Evolutionary conservation across 2,113 vertebrate species (phyloP), one percentile per base, ranked within the genome.

Genomic region (Diphyllodes magnificus): DNA sequence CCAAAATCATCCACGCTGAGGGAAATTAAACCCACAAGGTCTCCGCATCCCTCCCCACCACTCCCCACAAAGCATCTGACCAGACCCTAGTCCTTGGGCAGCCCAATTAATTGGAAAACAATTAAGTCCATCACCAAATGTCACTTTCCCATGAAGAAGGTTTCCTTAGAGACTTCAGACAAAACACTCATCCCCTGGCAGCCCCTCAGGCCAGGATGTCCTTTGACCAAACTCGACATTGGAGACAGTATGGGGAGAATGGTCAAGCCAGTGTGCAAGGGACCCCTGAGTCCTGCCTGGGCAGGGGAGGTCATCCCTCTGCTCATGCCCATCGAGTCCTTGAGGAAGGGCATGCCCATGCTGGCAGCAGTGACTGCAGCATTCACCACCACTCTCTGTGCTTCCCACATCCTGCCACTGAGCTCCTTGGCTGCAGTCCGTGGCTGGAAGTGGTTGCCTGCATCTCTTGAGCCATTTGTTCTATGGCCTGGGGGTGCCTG

Each of bases 161-260:
- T 50, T 86, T 93, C 78, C 87, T 88, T 70, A 70, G 59, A 85
- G 82, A 86, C 39, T 33, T 47, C 82, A 94, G 80, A 89, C 53
- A 76, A 85, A 94, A 92, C 69, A 45, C 33, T 75, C 1, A 4
- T 40, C 8, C 57, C 63, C 75, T 44, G 47, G 51, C 75, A 91
- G 59, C 13, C 25, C 18, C 50, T 76, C 54, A 40, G 0, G 3
- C 22, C 40, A 79, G 33, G 31, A 82, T 45, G 50, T 8, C 49
- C 57, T 87, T 65, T 45, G 39, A 70, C 69, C 6, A 2, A 86
- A 49, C 63, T 17, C 0, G 5, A 13, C 4, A 3, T 0, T 40
- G 47, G 40, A 37, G 57, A 84, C 12, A 33, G 23, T 50, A 63
- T 1, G 39, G 78, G 54, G 39, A 1, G 1, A 79, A 53, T 0